phyloP scores from a whole-genome alignment of 2,797 vertebrate genomes.

The Australoheros facetus region DNA sequence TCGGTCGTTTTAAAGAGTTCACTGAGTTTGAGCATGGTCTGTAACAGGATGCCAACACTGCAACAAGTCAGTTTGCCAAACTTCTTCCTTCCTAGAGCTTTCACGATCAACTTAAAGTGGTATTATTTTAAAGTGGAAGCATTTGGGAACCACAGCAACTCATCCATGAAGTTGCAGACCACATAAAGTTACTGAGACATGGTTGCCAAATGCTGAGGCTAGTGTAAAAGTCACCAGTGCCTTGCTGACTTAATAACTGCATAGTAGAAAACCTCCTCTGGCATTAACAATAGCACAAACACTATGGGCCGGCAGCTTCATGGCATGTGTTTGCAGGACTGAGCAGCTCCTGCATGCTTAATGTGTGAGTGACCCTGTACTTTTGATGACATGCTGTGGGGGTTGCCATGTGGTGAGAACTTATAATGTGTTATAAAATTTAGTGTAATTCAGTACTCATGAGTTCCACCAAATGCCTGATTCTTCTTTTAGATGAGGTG shows the following conservation, averaged over 20 bases:
- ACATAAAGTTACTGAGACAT: neutral
- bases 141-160: neutral
- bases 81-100: no score
- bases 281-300: neutral
- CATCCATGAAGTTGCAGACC: neutral
- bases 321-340: neutral
- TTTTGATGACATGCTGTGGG: neutral
- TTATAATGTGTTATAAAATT: neutral
- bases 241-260: neutral
- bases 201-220: neutral
- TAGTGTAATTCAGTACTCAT: neutral
- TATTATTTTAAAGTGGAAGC: neutral
- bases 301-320: neutral
- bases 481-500: no score
- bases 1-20: no score
- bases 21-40: no score
- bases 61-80: no score
- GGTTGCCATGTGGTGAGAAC: neutral
- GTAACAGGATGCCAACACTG: no score
- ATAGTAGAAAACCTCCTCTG: neutral
- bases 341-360: neutral
- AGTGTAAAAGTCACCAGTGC: neutral
- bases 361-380: neutral
- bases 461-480: neutral
- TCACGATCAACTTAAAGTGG: no score